Evolutionary conservation across 2,888 invertebrate genomes (phyloP).

Genomic region (Agriopis aurantiaria): DNA sequence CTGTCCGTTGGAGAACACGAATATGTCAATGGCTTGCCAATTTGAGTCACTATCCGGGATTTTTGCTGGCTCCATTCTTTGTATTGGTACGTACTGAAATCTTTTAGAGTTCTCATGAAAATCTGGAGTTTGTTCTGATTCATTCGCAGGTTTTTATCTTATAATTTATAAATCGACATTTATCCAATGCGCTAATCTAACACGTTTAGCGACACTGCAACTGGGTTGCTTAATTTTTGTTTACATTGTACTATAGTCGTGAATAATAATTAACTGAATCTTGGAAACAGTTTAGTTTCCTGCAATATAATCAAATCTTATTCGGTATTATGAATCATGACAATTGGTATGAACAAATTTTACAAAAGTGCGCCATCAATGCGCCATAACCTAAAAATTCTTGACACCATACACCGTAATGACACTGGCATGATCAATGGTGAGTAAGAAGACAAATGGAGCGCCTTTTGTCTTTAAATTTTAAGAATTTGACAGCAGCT

Average conservation of each 20-base stretch:
- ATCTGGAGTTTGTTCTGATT: neutral
- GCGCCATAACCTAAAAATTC: constrained; percentile 8
- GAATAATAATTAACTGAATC: neutral
- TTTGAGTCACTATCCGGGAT: constrained; percentile 44
- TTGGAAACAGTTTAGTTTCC: neutral
- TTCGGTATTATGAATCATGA: neutral
- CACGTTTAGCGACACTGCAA: neutral
- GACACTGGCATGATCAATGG: neutral
- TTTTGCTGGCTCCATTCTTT: constrained; percentile 38
- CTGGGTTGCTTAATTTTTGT: neutral
- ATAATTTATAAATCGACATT: neutral
- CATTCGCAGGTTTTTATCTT: neutral
- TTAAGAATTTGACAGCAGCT: too few species aligned
- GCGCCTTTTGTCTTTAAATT: too few species aligned
- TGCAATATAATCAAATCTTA: neutral
- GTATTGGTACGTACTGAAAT: neutral
- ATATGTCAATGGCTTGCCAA: constrained; percentile 69
- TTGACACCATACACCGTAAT: neutral
- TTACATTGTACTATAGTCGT: neutral
- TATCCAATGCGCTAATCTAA: neutral
- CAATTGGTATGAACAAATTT: neutral
- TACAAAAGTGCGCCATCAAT: neutral
- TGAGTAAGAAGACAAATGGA: too few species aligned
- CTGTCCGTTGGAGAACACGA: constrained; percentile 74
- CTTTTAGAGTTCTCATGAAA: neutral